Base-by-base conservation (phyloP, 2,888 invertebrate genomes). In the Calephelis perditalis region DNA sequence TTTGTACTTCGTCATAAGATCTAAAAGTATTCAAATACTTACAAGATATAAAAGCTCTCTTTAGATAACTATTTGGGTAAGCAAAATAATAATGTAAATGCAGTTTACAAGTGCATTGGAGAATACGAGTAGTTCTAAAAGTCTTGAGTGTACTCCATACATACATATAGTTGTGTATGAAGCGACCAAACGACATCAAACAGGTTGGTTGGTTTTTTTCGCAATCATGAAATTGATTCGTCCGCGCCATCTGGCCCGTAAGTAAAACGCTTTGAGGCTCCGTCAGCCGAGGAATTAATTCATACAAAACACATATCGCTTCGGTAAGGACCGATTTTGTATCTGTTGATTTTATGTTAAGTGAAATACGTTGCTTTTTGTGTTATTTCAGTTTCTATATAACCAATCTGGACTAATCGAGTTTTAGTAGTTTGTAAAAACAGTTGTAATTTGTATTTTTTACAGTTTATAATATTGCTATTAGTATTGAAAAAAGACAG, bases 191-290 rank as follows among this genome's bases (percentile, higher is more conserved):
- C 75, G 77, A 85, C 86, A 86, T 88, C 85, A 88, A 86, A 87
- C 86, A 86, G 82, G 64, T 60, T 60, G 45, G 45, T 57, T 73
- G 72, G 76, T 73, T 88, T 88, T 85, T 89, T 40, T 90, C 83
- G 84, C 87, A 90, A 90, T 90, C 88, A 89, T 85, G 85, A 89
- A 89, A 90, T 90, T 89, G 89, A 90, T 87, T 86, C 85, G 82
- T 86, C 85, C 88, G 83, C 79, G 84, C 84, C 89, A 89, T 89
- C 88, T 90, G 90, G 89, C 80, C 86, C 86, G 84, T 85, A 78
- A 88, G 84, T 82, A 84, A 87, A 86, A 75, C 82, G 88, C 86
- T 89, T 89, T 89, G 72, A 81, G 73, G 73, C 60, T 73, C 85
- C 74, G 77, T 83, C 83, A 85, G 78, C 84, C 86, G 87, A 81